Evolutionary conservation across 2,797 vertebrate species (phyloP), one percentile per base, ranked within the genome.

Genomic region (Periparus ater): DNA sequence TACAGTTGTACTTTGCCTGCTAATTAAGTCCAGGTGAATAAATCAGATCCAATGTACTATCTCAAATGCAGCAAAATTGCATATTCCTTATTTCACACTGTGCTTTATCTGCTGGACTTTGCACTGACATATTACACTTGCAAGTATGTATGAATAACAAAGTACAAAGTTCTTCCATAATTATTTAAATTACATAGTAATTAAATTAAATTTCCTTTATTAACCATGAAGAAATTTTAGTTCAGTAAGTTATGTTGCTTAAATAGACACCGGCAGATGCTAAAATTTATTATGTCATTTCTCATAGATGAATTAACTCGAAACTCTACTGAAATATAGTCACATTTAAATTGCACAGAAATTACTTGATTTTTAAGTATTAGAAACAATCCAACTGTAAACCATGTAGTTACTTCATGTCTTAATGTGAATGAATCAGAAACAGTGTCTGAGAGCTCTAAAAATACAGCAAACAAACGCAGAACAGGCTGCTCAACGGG

Each of bases 21-120:
- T 93, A 36, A 79, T 84, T 58, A 94, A 89, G 87, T 93, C 89
- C 96, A 95, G 66, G 70, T 94, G 97, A 96, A 97, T 95, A 95
- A 86, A 68, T 83, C 47, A 74, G 75, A 51, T 76, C 72, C 61
- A 73, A 62, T 36, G 65, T 32, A n/a, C 79, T 96, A 95, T 95
- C 85, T 92, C 77, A 93, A 96, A 95, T 34, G 84, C 60, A 92
- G 89, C 34, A 91, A 91, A 96, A 82, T 22, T 90, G 53, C 60
- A 65, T 63, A 82, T 83, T 93, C 63, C 34, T 93, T 67, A 78
- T 91, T 96, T 91, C 70, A 79, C 38, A 34, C 32, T 65, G 38
- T 84, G 47, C 57, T 85, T 67, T 47, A 62, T 72, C 68, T 66
- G 40, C 14, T 93, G 91, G 73, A 97, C 96, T 97, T 96, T 86